Evolutionary conservation across 2,113 vertebrate genomes (phyloP), one percentile per base, ranked within the genome.

Genomic region (Patagioenas fasciata): DNA sequence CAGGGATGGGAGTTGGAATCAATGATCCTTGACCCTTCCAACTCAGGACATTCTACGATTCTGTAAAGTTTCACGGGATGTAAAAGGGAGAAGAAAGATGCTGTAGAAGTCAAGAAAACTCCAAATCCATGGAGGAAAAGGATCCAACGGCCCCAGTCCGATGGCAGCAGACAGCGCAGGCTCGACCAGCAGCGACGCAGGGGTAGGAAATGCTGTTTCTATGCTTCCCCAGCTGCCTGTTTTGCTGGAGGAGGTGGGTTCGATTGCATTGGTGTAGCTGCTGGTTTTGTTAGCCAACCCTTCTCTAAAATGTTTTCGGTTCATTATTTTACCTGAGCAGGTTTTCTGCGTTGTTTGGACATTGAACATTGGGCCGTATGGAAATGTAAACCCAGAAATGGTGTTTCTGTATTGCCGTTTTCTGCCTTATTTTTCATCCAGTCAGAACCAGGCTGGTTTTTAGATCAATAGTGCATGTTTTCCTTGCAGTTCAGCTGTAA

Each of bases 111-210:
- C 42, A 28, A 5, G 36, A 62, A 65, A 51, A 31, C 74, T 91
- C 60, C 2, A 3, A 58, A 13, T 10, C n/a, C 1, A 5, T 58
- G 51, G 32, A 69, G 51, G 57, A 50, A 19, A 2, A 36, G 34
- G 23, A 5, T 24, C 47, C 0, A 0, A 4, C 5, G 1, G 13
- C 11, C 38, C 18, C 48, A 0, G 5, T 24, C 4, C 3, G 2
- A 24, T 21, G 4, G 56, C 67, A 13, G 89, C 62, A 15, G 44
- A 25, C 3, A 0, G 53, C 61, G 6, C 54, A 36, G 58, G 25
- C 47, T 61, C 36, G 10, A 4, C 50, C 11, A 0, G 13, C 2
- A 38, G 70, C 0, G 0, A 2, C 4, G 28, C 38, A 3, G 15
- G 1, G 6, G 16, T 71, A 21, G 86, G 83, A 92, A 92, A 28